Evolutionary conservation across 2,797 vertebrate species (phyloP), one percentile per base, ranked within the genome.

Genomic region (Silurus aristotelis): DNA sequence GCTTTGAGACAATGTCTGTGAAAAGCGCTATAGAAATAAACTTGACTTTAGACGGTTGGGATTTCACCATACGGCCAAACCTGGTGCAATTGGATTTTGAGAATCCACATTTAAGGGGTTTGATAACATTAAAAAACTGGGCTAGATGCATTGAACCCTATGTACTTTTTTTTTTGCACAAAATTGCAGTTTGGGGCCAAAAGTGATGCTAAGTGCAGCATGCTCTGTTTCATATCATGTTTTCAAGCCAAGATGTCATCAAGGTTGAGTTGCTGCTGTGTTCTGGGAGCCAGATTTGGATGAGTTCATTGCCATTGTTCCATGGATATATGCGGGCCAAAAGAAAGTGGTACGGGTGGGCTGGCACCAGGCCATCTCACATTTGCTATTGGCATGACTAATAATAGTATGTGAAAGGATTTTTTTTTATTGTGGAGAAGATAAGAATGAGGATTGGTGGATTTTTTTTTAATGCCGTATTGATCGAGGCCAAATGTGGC

Each of bases 231-330:
- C 78, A 48, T 52, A 64, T 61, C 77, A 46, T 25, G 43, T 25
- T 80, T 66, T 80, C 13, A 64, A 7, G 60, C 60, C 9, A 48
- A 25, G 78, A 64, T 64, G 22, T 19, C 14, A 64, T 66, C 14
- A 64, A 17, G 78, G 43, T 25, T 52, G 61, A 52, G 8, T 64
- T 48, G 61, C 48, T 66, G 61, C 38, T 66, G 46, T 46, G 61
- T 68, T 67, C 64, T 25, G 43, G 20, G 52, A 83, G 68, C 52
- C 55, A 64, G 61, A 64, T 66, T 52, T 52, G 61, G 78, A 52
- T 66, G 43, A 66, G 78, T 80, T 80, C 15, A 66, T 66, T 80
- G 52, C 77, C 56, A 80, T 31, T 72, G 20, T 85, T 64, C 63
- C 38, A 63, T 58, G 55, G 22, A 20, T 6, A 79, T 46, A 79